A percentile compares a stretch with the other conserved stretches of the same genome.
Conservation (phyloP, 2,113 vertebrate species). For the Helogale parvula region DNA sequence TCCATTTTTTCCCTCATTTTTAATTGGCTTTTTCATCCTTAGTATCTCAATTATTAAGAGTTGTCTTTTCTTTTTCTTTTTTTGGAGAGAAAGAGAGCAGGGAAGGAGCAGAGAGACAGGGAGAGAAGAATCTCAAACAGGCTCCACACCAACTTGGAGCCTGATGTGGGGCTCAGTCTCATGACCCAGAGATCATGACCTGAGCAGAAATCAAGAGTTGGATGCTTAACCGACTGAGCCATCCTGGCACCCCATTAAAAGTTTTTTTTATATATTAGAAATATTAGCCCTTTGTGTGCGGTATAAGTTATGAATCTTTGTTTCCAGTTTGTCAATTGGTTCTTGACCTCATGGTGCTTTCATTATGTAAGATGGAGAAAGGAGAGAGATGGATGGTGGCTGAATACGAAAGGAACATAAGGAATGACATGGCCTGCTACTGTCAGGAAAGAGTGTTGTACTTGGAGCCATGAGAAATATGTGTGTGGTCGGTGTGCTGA, state of each 20-base stretch:
- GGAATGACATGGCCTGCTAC: not conserved
- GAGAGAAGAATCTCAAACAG: too few species aligned
- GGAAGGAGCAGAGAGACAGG: too few species aligned
- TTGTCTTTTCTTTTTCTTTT: not conserved
- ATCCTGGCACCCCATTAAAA: too few species aligned
- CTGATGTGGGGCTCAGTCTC: too few species aligned
- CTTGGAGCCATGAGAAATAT: slow-evolving; percentile 54
- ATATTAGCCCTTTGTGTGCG: not conserved
- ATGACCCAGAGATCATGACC: too few species aligned
- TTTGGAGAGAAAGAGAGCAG: too few species aligned
- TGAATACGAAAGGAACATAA: not conserved
- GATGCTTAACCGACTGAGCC: too few species aligned
- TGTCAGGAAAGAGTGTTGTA: not conserved
- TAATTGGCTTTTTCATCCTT: not conserved
- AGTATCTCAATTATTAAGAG: not conserved
- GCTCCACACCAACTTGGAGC: too few species aligned
- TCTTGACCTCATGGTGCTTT: not conserved
- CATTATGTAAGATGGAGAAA: not conserved
- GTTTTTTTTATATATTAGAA: not conserved
- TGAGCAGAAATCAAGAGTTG: too few species aligned
- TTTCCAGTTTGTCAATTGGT: not conserved
- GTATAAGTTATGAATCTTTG: not conserved
- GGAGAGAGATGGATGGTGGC: too few species aligned
- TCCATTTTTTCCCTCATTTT: not conserved
- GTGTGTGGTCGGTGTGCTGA: not conserved